Conservation (phyloP, 2,888 invertebrate species). For the Pollenia labialis region DNA sequence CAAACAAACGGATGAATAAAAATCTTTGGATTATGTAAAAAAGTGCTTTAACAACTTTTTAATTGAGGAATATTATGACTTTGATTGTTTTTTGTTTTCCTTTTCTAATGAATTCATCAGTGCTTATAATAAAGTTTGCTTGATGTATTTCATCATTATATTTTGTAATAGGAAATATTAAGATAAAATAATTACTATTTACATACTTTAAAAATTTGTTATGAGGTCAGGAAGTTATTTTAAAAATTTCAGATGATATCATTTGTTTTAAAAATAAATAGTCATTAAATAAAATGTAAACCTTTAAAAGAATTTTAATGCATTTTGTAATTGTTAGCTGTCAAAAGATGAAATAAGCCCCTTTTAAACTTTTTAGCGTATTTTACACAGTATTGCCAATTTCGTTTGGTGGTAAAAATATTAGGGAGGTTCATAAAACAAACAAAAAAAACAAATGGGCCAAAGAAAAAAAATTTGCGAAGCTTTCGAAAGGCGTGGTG, state of each 20-base stretch:
- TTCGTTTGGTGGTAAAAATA: background rate
- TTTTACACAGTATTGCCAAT: slow-evolving; percentile 1
- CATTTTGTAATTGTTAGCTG: background rate
- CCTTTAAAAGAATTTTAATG: background rate
- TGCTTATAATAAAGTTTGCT: background rate
- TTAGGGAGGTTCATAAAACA: background rate
- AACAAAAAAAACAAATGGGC: too few relatives aligned
- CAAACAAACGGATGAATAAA: background rate
- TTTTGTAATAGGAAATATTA: slow-evolving; percentile 34
- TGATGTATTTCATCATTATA: slow-evolving; percentile 13
- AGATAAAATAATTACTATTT: slow-evolving; percentile 42
- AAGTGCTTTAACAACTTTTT: background rate
- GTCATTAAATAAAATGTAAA: background rate
- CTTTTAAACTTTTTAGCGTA: background rate
- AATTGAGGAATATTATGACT: slow-evolving; percentile 38
- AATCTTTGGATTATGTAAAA: slow-evolving; percentile 32
- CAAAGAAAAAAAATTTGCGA: too few relatives aligned
- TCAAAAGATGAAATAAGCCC: slow-evolving; percentile 21
- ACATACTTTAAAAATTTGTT: slow-evolving; percentile 16
- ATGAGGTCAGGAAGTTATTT: slow-evolving; percentile 37
- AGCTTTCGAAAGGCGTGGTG: too few relatives aligned
- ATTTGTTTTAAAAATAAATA: slow-evolving; percentile 24
- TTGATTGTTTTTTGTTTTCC: slow-evolving; percentile 11
- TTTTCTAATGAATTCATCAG: background rate
- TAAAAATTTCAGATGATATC: slow-evolving; percentile 48